A percentile compares a stretch with the other conserved stretches of the same genome.
phyloP scores from a whole-genome alignment of 1,140 invertebrate species.

The Hyphantria cunea region DNA sequence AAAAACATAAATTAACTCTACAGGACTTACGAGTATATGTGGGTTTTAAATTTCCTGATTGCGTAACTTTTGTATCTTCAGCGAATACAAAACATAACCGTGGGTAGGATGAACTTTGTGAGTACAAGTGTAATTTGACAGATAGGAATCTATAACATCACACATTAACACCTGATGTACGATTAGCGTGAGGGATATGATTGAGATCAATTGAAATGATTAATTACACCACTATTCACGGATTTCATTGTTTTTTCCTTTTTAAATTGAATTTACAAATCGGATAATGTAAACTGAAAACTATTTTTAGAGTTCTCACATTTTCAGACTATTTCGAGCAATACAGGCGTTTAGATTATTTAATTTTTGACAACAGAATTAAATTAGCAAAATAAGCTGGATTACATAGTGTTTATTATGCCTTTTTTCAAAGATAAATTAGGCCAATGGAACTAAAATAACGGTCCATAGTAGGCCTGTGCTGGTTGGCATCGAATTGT shows the following conservation, averaged over 20 bases:
- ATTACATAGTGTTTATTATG: constrained; percentile 39
- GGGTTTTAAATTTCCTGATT: too few relatives aligned
- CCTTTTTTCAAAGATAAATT: constrained; percentile 63
- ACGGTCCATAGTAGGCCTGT: constrained; percentile 43
- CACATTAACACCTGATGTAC: constrained; percentile 9
- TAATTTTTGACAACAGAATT: too few relatives aligned
- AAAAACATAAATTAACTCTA: too few relatives aligned
- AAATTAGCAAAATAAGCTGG: constrained; percentile 13
- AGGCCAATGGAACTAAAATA: constrained; percentile 61
- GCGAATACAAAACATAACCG: neutral
- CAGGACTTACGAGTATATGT: too few relatives aligned
- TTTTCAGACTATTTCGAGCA: too few relatives aligned
- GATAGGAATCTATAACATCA: constrained; percentile 33
- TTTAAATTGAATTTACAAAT: neutral
- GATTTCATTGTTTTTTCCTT: constrained; percentile 10
- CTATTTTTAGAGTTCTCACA: neutral
- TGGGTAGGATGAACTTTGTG: constrained; percentile 16
- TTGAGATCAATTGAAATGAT: constrained; percentile 27
- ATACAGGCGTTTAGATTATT: too few relatives aligned
- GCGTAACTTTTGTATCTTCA: too few relatives aligned
- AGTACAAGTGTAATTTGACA: constrained; percentile 26
- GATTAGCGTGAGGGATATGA: constrained; percentile 10
- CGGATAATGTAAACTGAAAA: neutral
- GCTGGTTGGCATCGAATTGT: constrained; percentile 59
- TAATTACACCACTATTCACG: constrained; percentile 13